These are phyloP conservation scores for Pollenia griseotomentosa DNA, from an alignment of 2,888 invertebrate genomes.

Conservation along the genomic window DNA sequence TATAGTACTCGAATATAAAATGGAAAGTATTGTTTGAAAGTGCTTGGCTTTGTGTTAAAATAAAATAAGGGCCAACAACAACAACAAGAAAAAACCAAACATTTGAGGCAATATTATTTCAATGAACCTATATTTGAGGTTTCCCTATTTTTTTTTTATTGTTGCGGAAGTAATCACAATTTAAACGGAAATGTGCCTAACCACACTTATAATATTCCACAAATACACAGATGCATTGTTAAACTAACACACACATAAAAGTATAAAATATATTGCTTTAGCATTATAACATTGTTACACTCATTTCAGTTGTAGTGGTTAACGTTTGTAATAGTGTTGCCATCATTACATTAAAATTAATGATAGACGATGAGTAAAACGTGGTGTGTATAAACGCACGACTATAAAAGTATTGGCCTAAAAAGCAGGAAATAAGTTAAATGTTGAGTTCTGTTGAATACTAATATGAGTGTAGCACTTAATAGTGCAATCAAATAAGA, in stretches of 20 bases:
- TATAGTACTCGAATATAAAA: conserved; percentile 2
- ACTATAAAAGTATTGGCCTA: neutral
- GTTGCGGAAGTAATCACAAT: conserved; percentile 74
- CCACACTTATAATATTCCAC: conserved; percentile 62
- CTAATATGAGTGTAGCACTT: too few relatives aligned
- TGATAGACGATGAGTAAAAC: conserved; percentile 14
- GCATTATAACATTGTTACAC: conserved; percentile 42
- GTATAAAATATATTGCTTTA: conserved; percentile 31
- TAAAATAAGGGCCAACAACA: conserved; percentile 23
- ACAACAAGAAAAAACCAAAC: conserved; percentile 46
- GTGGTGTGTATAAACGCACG: neutral
- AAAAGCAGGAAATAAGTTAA: conserved; percentile 24
- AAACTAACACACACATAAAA: conserved; percentile 14
- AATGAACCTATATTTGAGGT: conserved; percentile 72
- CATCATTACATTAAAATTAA: conserved; percentile 23
- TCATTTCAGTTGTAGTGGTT: conserved; percentile 55
- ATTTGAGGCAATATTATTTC: conserved; percentile 70
- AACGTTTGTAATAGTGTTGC: conserved; percentile 27
- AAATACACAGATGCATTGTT: conserved; percentile 18
- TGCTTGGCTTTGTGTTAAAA: conserved; percentile 9
- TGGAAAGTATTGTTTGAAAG: conserved; percentile 13
- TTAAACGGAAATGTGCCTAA: conserved; percentile 73
- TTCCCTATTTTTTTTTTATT: conserved; percentile 63
- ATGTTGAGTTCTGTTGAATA: neutral
- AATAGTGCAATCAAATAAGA: too few relatives aligned